A percentile compares a stretch with the other conserved stretches of the same genome.
These are phyloP conservation scores for Anas platyrhynchos DNA, from an alignment of 2,113 vertebrate species.

Conservation along the genomic window DNA sequence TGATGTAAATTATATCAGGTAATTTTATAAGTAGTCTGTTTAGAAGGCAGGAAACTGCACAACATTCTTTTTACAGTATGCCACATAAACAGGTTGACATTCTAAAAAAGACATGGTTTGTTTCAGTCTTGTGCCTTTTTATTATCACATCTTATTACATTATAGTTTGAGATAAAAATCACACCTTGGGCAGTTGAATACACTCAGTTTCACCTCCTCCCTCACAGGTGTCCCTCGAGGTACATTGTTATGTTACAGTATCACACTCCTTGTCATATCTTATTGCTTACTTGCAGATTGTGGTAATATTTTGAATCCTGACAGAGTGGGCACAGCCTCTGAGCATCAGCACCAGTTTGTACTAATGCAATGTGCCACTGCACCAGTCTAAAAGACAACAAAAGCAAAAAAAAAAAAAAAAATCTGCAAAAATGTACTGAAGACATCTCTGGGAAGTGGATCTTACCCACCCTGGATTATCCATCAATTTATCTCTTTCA, in stretches of 20 bases:
- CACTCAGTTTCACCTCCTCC: conserved; percentile 51
- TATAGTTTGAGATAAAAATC: conserved; percentile 64
- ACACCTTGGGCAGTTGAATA: conserved; percentile 55
- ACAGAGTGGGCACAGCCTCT: conserved; percentile 13
- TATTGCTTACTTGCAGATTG: conserved; percentile 16
- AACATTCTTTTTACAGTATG: neutral
- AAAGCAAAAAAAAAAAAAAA: neutral
- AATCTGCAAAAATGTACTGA: neutral
- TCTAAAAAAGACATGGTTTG: conserved; percentile 22
- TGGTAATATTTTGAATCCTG: conserved; percentile 43
- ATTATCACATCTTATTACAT: conserved; percentile 69
- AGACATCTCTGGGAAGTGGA: neutral
- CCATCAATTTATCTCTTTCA: neutral
- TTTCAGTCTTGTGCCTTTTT: conserved; percentile 49
- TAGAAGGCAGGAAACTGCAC: conserved; percentile 7
- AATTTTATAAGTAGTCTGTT: conserved; percentile 22
- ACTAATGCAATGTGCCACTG: conserved; percentile 62
- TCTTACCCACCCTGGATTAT: neutral
- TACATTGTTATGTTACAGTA: conserved; percentile 21
- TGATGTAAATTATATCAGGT: neutral
- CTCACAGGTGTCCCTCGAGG: conserved; percentile 49
- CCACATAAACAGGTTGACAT: neutral
- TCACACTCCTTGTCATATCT: conserved; percentile 26
- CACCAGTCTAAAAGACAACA: conserved; percentile 52
- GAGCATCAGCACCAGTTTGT: conserved; percentile 60